Evolutionary conservation across 2,888 invertebrate genomes (phyloP).

Genomic region (Anagyrus pseudococci): DNA sequence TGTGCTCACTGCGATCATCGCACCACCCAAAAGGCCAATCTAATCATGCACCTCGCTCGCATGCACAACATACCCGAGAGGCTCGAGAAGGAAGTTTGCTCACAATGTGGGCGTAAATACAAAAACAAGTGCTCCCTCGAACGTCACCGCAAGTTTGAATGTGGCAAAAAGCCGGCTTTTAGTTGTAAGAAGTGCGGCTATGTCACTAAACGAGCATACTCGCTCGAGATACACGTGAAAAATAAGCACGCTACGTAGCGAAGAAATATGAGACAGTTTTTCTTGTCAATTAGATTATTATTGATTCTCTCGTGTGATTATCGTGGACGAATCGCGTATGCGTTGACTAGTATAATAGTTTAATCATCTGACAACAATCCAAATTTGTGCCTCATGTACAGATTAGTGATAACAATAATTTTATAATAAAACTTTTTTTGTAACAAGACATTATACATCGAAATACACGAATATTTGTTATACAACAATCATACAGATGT

Average conservation of each 20-base stretch:
- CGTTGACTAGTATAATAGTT: neutral
- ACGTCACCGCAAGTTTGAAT: constrained; percentile 1
- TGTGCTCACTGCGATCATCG: constrained; percentile 54
- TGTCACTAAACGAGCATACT: constrained; percentile 6
- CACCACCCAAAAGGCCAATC: constrained; percentile 46
- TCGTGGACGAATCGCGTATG: neutral
- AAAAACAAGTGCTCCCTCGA: constrained; percentile 38
- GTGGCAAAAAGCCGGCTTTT: neutral
- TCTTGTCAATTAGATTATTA: neutral
- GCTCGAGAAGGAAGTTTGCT: constrained; percentile 46
- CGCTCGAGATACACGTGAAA: neutral
- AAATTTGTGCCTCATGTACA: neutral
- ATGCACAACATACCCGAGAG: constrained; percentile 41
- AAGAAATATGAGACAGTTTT: neutral
- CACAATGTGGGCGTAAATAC: constrained; percentile 57
- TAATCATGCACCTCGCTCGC: constrained; percentile 46
- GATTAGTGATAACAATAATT: too few species aligned
- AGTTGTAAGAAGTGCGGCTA: constrained; percentile 3
- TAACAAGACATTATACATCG: too few species aligned
- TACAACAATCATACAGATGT: too few species aligned
- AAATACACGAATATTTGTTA: too few species aligned
- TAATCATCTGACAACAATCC: neutral
- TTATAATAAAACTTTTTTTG: too few species aligned
- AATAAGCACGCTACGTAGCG: neutral
- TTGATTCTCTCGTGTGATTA: neutral